Conservation (phyloP, 2,797 vertebrate species). For the Knipowitschia caucasica region DNA sequence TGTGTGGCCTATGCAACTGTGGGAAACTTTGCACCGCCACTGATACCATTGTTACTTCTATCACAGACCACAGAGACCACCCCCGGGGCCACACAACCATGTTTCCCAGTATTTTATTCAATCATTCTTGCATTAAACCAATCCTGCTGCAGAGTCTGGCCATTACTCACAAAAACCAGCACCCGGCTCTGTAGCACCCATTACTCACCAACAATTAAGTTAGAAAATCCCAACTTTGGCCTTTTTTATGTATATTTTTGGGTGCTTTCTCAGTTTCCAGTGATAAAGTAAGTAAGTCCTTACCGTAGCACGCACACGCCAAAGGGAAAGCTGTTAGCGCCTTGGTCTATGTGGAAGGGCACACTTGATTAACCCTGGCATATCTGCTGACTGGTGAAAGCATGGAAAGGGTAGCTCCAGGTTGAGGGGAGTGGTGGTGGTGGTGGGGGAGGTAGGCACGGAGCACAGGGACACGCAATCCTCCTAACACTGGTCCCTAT, state of each 20-base stretch:
- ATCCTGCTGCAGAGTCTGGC: constrained; percentile 38
- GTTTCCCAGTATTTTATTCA: constrained; percentile 59
- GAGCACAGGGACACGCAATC: constrained; percentile 35
- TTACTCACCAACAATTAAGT: constrained; percentile 52
- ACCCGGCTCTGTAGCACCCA: constrained; percentile 31
- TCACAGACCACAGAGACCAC: constrained; percentile 33
- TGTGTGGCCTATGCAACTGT: constrained; percentile 21
- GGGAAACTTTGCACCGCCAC: not conserved
- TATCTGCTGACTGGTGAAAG: constrained; percentile 51
- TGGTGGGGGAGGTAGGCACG: constrained; percentile 38
- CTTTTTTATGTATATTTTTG: constrained; percentile 2
- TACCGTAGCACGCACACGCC: constrained; percentile 17
- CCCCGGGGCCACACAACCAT: constrained; percentile 34
- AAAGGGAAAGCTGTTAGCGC: constrained; percentile 24
- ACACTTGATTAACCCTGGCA: constrained; percentile 41
- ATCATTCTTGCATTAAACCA: constrained; percentile 61
- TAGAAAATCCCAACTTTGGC: constrained; percentile 17
- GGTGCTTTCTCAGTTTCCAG: not conserved
- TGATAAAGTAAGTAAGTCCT: constrained; percentile 17
- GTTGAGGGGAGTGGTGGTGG: constrained; percentile 34
- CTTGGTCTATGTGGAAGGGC: constrained; percentile 17
- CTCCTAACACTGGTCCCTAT: constrained; percentile 27
- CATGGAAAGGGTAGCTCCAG: constrained; percentile 34
- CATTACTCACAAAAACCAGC: constrained; percentile 55
- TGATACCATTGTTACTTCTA: constrained; percentile 16